Evolutionary conservation across 2,888 invertebrate genomes (phyloP).

Genomic region (Eupithecia dodoneata): DNA sequence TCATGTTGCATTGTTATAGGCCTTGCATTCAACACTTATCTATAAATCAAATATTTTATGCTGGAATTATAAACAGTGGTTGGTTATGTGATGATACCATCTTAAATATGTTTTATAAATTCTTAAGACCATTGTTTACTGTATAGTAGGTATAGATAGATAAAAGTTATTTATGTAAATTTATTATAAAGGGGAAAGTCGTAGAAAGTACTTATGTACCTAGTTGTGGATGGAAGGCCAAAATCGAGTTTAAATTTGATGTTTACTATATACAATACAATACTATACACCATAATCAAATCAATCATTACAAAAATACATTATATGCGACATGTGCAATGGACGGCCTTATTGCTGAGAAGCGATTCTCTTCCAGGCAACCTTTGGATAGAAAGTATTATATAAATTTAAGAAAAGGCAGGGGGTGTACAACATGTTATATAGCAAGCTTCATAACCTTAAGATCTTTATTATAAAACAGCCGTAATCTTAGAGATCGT

Average conservation of each 20-base stretch:
- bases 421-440: too few relatives aligned
- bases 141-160: background rate
- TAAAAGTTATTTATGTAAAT: slow-evolving; percentile 23
- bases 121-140: slow-evolving; percentile 13
- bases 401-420: too few relatives aligned
- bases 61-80: slow-evolving; percentile 33
- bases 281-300: too few relatives aligned
- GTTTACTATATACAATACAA: background rate
- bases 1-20: slow-evolving; percentile 40
- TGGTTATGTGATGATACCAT: slow-evolving; percentile 24
- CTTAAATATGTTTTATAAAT: slow-evolving; percentile 20
- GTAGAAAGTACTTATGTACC: slow-evolving; percentile 28
- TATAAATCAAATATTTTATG: slow-evolving; percentile 26
- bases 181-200: slow-evolving; percentile 27
- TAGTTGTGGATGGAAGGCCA: background rate
- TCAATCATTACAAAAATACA: too few relatives aligned
- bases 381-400: too few relatives aligned
- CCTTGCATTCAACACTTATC: slow-evolving; percentile 34
- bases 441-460: too few relatives aligned
- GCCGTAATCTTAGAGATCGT: too few relatives aligned
- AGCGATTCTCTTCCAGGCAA: too few relatives aligned
- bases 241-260: background rate
- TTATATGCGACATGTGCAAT: too few relatives aligned
- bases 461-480: too few relatives aligned
- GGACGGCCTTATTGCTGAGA: too few relatives aligned